These are phyloP conservation scores for Microcebus ravelobensis DNA, from an alignment of 2,113 vertebrate species.

Conservation along the genomic window DNA sequence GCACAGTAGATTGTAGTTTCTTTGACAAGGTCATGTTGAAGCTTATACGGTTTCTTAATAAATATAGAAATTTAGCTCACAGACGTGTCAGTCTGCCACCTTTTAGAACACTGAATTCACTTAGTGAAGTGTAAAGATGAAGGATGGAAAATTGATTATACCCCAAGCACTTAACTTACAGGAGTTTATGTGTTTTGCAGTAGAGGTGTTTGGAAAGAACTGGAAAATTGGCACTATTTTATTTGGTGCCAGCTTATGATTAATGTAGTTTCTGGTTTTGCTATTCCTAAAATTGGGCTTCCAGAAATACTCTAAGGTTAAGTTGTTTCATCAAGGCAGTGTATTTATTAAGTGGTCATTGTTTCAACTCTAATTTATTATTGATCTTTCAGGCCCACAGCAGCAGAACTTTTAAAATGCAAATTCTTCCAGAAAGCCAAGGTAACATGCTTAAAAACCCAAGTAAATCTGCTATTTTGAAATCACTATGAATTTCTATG, in stretches of 20 bases:
- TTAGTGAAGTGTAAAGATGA: slow-evolving; percentile 17
- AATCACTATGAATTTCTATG: slow-evolving; percentile 72
- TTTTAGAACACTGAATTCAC: slow-evolving; percentile 56
- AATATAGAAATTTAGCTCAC: slow-evolving; percentile 38
- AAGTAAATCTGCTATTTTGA: slow-evolving; percentile 84
- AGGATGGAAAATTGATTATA: slow-evolving; percentile 56
- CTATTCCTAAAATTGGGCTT: slow-evolving; percentile 77
- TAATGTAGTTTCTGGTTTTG: slow-evolving; percentile 62
- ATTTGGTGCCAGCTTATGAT: slow-evolving; percentile 30
- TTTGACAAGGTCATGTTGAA: background rate
- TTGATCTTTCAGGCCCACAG: slow-evolving; percentile 91
- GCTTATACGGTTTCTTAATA: slow-evolving; percentile 23
- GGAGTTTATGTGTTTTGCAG: slow-evolving; percentile 60
- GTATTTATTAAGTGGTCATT: slow-evolving; percentile 81
- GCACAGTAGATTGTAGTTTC: background rate
- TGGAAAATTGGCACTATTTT: background rate
- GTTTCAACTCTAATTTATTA: slow-evolving; percentile 87
- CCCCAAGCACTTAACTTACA: slow-evolving; percentile 62
- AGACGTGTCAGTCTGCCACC: background rate
- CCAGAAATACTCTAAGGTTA: slow-evolving; percentile 76
- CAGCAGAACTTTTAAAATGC: slow-evolving; percentile 93
- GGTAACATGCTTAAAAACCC: slow-evolving; percentile 85
- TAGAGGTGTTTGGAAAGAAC: slow-evolving; percentile 70
- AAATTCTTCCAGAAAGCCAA: slow-evolving; percentile 94
- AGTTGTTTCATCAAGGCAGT: slow-evolving; percentile 79